phyloP scores from a whole-genome alignment of 1,140 invertebrate species.

The Sarcophaga bullata region DNA sequence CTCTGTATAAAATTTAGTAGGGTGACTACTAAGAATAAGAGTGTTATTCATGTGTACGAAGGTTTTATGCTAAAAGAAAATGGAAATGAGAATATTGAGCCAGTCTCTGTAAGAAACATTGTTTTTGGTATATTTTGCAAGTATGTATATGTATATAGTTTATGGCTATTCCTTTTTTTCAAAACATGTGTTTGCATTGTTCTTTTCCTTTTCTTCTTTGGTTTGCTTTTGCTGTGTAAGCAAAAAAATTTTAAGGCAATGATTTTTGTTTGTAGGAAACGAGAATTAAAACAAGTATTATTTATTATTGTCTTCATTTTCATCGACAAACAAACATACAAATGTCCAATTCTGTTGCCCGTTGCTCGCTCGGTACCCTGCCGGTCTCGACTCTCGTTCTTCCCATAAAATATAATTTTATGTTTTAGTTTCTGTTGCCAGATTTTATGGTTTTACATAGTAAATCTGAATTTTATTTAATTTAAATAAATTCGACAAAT shows the following conservation, averaged over 20 bases:
- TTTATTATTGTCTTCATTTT: background rate
- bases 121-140: too few species aligned
- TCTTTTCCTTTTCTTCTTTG: background rate
- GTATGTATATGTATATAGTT: too few species aligned
- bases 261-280: slow-evolving; percentile 2
- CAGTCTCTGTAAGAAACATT: too few species aligned
- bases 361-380: background rate
- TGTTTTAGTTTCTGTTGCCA: background rate
- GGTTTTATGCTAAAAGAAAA: background rate
- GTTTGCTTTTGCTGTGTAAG: background rate
- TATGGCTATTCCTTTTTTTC: background rate
- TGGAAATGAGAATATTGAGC: too few species aligned
- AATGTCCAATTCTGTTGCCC: background rate
- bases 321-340: background rate
- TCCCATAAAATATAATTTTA: background rate
- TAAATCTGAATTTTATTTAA: too few species aligned
- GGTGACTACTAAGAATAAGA: background rate
- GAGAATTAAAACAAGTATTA: slow-evolving; percentile 11
- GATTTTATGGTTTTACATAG: too few species aligned
- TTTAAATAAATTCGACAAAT: too few species aligned
- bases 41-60: background rate
- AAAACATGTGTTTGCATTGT: slow-evolving; percentile 15
- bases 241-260: background rate
- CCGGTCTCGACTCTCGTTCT: background rate
- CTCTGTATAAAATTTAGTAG: background rate